Conservation (phyloP, 2,113 vertebrate genomes). For the Girardinichthys multiradiatus region DNA sequence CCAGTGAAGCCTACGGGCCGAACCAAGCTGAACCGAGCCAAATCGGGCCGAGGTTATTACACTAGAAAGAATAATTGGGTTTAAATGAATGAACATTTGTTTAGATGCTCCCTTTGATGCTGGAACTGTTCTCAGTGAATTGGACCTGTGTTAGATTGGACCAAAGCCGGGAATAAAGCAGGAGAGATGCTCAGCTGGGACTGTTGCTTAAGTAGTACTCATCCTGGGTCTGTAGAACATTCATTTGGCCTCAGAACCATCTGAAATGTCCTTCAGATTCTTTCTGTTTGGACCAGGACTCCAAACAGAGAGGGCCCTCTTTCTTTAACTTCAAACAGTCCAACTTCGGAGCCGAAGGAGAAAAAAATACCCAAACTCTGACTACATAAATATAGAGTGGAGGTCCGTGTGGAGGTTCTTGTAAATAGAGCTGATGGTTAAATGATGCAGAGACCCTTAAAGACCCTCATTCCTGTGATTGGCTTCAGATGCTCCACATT, state of each 20-base stretch:
- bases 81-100: too few species aligned
- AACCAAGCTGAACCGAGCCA: too few species aligned
- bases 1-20: too few species aligned
- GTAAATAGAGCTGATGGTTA: constrained; percentile 28
- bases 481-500: constrained; percentile 43
- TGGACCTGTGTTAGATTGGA: background rate
- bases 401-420: background rate
- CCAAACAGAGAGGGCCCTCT: constrained; percentile 26
- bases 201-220: background rate
- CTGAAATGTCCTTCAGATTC: background rate
- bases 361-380: background rate
- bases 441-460: background rate
- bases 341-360: background rate
- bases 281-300: background rate
- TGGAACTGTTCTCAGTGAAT: too few species aligned
- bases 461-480: constrained; percentile 19
- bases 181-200: background rate
- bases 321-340: constrained; percentile 9
- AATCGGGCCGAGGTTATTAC: too few species aligned
- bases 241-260: background rate
- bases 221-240: background rate
- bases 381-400: constrained; percentile 2
- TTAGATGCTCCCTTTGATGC: too few species aligned
- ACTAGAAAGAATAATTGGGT: too few species aligned
- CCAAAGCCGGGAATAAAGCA: too few species aligned